Conservation (phyloP, 2,888 invertebrate genomes). For the Conistra vaccinii region DNA sequence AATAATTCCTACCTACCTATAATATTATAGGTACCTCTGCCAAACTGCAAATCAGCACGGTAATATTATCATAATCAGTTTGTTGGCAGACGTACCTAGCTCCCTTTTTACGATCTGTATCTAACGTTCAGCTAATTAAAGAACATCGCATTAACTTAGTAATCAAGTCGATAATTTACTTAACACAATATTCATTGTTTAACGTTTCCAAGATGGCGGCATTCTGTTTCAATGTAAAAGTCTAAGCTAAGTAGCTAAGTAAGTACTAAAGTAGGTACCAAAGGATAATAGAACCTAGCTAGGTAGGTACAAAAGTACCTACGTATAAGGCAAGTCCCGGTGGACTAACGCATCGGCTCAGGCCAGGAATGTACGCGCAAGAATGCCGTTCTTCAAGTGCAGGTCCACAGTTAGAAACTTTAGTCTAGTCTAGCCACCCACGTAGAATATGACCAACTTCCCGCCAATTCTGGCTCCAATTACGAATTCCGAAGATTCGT, state of each 20-base stretch:
- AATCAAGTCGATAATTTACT: slow-evolving; percentile 24
- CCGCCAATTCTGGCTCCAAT: slow-evolving; percentile 58
- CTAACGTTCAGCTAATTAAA: slow-evolving; percentile 28
- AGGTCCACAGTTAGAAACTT: slow-evolving; percentile 54
- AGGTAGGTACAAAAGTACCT: not conserved
- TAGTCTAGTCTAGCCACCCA: slow-evolving; percentile 56
- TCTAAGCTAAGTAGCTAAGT: not conserved
- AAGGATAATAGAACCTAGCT: slow-evolving; percentile 18
- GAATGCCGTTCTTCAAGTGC: slow-evolving; percentile 56
- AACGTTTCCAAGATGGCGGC: slow-evolving; percentile 37
- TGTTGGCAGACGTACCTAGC: too few species aligned
- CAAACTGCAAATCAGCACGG: too few species aligned
- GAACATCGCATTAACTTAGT: slow-evolving; percentile 20
- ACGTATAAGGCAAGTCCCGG: slow-evolving; percentile 58
- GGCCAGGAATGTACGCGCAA: slow-evolving; percentile 62
- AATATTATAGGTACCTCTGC: too few species aligned
- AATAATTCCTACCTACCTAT: too few species aligned
- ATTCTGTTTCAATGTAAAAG: slow-evolving; percentile 12
- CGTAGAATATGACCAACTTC: slow-evolving; percentile 55
- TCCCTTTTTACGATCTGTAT: not conserved
- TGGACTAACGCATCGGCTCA: slow-evolving; percentile 37
- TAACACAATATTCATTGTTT: slow-evolving; percentile 27
- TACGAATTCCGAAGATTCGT: slow-evolving; percentile 60
- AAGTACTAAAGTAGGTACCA: not conserved
- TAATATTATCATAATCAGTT: too few species aligned